Conservation (phyloP, 2,888 invertebrate genomes). For the Heliconius hortense region DNA sequence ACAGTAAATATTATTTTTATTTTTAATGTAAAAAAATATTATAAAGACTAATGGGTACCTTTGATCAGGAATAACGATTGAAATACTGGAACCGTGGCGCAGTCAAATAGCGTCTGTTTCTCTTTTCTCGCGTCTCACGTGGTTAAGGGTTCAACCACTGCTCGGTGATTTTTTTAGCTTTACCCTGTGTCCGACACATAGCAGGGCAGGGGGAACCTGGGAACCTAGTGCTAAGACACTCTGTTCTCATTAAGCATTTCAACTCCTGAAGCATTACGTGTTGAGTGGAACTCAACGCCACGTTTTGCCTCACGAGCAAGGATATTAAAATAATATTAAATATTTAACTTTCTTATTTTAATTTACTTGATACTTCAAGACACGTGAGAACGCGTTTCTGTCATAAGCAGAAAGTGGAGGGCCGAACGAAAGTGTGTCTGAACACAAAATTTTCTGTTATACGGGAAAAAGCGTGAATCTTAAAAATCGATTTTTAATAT, state of each 20-base stretch:
- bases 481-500: too few relatives aligned
- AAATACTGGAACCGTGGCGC: not conserved
- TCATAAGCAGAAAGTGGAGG: too few relatives aligned
- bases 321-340: not conserved
- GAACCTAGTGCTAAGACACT: not conserved
- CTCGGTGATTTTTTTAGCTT: not conserved
- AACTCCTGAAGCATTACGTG: not conserved
- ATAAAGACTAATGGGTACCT: not conserved
- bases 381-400: too few relatives aligned
- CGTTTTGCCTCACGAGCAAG: too few relatives aligned
- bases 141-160: not conserved
- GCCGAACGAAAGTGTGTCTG: too few relatives aligned
- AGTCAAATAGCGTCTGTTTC: not conserved
- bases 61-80: not conserved
- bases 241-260: not conserved
- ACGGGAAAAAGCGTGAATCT: too few relatives aligned
- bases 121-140: too few relatives aligned
- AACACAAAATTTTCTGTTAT: too few relatives aligned
- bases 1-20: not conserved
- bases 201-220: not conserved
- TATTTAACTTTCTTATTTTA: too few relatives aligned
- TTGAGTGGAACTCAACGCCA: too few relatives aligned
- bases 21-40: not conserved
- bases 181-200: not conserved
- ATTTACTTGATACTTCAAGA: too few relatives aligned